Percentiles rank a stretch among this genome's conserved stretches.
Evolutionary conservation across 1,140 invertebrate genomes (phyloP).

Genomic region (Metopolophium dirhodum): DNA sequence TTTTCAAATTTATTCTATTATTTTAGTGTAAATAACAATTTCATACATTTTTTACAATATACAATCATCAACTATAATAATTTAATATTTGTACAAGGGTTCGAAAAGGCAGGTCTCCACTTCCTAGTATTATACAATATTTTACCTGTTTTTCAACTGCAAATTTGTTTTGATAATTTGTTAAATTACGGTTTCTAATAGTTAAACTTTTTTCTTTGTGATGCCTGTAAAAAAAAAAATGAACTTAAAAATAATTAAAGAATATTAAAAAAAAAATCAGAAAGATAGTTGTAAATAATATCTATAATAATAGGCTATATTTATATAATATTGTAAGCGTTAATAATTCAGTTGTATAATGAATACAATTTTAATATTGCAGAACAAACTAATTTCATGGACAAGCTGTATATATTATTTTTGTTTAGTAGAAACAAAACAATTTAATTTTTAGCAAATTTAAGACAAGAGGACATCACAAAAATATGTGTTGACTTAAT

Average conservation of each 20-base stretch:
- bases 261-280: not conserved
- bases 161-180: constrained; percentile 38
- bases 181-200: constrained; percentile 23
- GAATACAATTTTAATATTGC: too few species aligned
- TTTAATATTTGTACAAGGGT: constrained; percentile 23
- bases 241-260: not conserved
- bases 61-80: constrained; percentile 26
- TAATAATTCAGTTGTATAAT: too few species aligned
- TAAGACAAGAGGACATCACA: not conserved
- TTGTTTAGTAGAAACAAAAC: not conserved
- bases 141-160: constrained; percentile 47
- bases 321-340: too few species aligned
- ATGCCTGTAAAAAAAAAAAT: constrained; percentile 13
- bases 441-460: not conserved
- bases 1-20: constrained; percentile 24
- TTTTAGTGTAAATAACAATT: constrained; percentile 5
- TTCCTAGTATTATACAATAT: constrained; percentile 35
- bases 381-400: too few species aligned
- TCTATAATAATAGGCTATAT: not conserved
- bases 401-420: too few species aligned
- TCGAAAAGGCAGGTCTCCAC: constrained; percentile 20
- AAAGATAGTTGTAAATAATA: not conserved
- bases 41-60: not conserved
- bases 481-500: not conserved
- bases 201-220: constrained; percentile 27